Evolutionary conservation across 2,888 invertebrate genomes (phyloP).

Genomic region (Torymus tubicola): DNA sequence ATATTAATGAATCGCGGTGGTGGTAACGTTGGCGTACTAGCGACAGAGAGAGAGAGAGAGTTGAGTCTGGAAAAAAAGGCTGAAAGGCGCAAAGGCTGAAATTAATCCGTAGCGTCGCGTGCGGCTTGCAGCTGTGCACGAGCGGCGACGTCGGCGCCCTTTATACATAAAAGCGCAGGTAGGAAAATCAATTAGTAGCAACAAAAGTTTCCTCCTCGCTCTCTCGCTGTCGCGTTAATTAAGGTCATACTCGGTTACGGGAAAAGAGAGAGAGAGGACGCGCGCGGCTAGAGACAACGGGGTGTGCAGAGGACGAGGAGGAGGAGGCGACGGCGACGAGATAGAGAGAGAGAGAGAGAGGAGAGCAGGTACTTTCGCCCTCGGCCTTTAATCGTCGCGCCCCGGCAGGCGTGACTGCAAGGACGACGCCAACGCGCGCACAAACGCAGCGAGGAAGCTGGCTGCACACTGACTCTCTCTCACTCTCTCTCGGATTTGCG

Average conservation of each 20-base stretch:
- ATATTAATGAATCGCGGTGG: neutral
- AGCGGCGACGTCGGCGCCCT: neutral
- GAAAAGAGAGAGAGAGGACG: conserved; percentile 12
- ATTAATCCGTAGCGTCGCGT: conserved; percentile 30
- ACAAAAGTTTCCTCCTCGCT: conserved; percentile 35
- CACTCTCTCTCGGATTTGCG: conserved; percentile 49
- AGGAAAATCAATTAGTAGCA: conserved; percentile 51
- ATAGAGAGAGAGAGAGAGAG: conserved; percentile 7
- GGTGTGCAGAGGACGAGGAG: neutral
- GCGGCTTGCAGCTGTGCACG: too few species aligned
- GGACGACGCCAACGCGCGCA: conserved; percentile 16
- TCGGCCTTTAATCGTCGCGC: conserved; percentile 50
- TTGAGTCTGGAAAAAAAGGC: neutral
- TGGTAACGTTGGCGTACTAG: too few species aligned
- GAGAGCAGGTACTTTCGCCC: conserved; percentile 45
- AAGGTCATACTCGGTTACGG: conserved; percentile 46
- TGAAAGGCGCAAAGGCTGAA: neutral
- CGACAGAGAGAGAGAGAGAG: neutral
- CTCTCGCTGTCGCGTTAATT: conserved; percentile 44
- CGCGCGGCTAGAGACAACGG: neutral
- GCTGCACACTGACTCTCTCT: too few species aligned
- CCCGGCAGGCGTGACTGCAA: conserved; percentile 40
- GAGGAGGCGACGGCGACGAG: neutral
- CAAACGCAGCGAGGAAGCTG: conserved; percentile 23
- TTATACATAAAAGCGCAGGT: neutral